Base-by-base conservation (phyloP, 1,140 invertebrate species). In the Tyrophagus putrescentiae region DNA sequence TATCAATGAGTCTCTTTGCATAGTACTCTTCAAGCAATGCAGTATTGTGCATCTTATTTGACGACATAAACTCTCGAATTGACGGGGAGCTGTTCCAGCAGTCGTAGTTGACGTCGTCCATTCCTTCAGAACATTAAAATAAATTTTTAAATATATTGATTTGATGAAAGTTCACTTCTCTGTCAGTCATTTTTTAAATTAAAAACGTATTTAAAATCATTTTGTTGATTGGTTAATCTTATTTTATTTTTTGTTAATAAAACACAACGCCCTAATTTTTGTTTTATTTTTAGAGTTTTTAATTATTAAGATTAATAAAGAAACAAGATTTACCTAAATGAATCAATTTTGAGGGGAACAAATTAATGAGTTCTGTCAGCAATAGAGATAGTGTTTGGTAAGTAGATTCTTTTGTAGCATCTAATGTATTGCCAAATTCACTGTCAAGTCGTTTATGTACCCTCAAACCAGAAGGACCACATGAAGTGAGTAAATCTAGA, bases 61-160 rank as follows among this genome's bases (percentile, higher is more conserved):
- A 27, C 3, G 67, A 60, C 84, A 92, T 88, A 67, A 83, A 92
- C 0, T 72, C 63, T 27, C 65, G 70, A n/a, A 93, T 80, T 5
- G 77, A 69, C 21, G 84, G 80, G 73, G 88, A 90, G 53, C 77
- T 82, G 57, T 74, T 50, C 87, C 91, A 95, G 69, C 92, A 96
- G 52, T 78, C 72, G 66, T 84, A 82, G 28, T 76, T 77, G 1
- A 95, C 87, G 75, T 97, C 92, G 71, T 97, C 91, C 56, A 33
- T 32, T 41, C 52, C 54, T 62, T 29, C n/a, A 60, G 42, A 48
- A 48, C 36, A 25, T 60, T 48, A 60, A 52, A 60, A 13, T n/a
- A 39, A 39, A 39, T 39, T 13, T 13, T 39, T 39, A n/a, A 13
- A 13, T 13, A 39, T 39, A 13, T 39, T 13, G n/a, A 13, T 39